phyloP scores from a whole-genome alignment of 2,797 vertebrate species.

The Petrocephalus schoutedeni region DNA sequence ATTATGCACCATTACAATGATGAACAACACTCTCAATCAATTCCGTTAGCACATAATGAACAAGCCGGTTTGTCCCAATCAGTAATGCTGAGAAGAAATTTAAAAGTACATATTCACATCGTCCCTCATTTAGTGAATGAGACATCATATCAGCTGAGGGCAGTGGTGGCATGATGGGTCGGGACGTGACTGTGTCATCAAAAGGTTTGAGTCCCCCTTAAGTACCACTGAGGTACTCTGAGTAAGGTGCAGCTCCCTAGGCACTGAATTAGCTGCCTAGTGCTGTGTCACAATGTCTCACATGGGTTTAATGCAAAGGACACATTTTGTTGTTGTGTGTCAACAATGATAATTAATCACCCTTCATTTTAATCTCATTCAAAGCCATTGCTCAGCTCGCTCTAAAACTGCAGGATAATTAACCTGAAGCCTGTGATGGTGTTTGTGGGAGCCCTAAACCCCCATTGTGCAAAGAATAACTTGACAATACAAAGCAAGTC shows the following conservation, averaged over 20 bases:
- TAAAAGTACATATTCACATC: background rate
- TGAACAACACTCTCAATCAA: background rate
- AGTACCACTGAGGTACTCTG: no score
- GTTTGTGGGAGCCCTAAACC: background rate
- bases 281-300: no score
- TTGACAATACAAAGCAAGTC: background rate
- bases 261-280: no score
- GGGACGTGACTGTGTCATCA: no score
- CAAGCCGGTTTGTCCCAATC: background rate
- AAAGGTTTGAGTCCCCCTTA: no score
- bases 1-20: background rate
- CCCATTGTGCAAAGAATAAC: background rate
- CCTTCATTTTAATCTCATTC: background rate
- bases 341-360: no score
- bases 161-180: no score
- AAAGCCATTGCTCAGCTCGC: background rate
- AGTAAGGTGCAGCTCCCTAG: no score
- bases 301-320: no score
- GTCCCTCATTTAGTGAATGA: background rate
- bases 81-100: background rate
- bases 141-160: background rate
- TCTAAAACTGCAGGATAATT: background rate
- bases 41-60: background rate
- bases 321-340: no score
- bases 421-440: background rate